A percentile compares a stretch with the other conserved stretches of the same genome.
These are phyloP conservation scores for Drosophila bocqueti DNA, from an alignment of 1,140 invertebrate genomes.

Conservation along the genomic window DNA sequence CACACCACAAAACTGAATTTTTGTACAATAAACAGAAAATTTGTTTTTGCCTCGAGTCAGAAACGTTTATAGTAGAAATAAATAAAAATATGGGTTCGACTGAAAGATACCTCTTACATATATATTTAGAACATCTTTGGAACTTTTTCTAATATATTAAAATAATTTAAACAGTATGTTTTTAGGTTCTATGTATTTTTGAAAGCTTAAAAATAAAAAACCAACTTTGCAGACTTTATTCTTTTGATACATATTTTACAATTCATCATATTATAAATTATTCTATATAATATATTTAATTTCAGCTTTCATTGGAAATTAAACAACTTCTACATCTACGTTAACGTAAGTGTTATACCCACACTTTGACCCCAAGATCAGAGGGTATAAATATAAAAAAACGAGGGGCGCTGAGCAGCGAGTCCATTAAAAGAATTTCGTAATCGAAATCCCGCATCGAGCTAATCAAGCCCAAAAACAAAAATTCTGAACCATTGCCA, in stretches of 20 bases:
- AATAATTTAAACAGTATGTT: not conserved
- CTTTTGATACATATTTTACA: too few species aligned
- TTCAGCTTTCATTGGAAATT: not conserved
- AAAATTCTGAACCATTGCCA: conserved; percentile 33
- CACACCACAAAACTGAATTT: conserved; percentile 27
- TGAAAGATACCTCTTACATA: not conserved
- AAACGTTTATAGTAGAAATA: conserved; percentile 29
- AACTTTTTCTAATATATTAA: not conserved
- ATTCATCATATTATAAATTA: not conserved
- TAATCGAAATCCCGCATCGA: conserved; percentile 54
- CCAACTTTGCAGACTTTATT: not conserved
- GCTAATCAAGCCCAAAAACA: conserved; percentile 47
- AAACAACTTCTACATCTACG: not conserved
- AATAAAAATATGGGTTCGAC: not conserved
- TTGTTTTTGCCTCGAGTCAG: conserved; percentile 34
- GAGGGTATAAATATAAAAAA: conserved; percentile 11
- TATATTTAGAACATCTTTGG: not conserved
- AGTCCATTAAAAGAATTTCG: conserved; percentile 63
- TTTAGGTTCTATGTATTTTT: not conserved
- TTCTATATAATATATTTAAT: not conserved
- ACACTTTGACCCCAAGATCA: conserved; percentile 8
- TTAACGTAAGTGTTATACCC: not conserved
- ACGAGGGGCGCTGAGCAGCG: conserved; percentile 10
- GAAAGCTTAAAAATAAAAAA: not conserved
- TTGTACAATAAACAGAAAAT: conserved; percentile 53